phyloP scores from a whole-genome alignment of 2,113 vertebrate genomes.

The Notothenia coriiceps region DNA sequence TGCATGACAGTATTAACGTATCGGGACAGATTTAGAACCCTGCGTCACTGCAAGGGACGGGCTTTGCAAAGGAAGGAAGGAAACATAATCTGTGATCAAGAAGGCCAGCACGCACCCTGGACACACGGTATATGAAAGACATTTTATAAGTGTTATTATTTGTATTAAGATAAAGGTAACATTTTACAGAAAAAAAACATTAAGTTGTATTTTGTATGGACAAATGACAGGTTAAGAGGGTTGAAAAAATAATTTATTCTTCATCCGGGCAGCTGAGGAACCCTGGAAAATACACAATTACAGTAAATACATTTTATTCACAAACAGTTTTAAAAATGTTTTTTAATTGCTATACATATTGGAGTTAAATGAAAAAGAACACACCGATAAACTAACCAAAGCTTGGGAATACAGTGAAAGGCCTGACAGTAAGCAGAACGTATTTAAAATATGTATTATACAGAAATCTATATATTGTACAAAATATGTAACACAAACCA shows the following conservation, averaged over 20 bases:
- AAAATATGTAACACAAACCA: no score
- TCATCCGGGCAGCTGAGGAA: not conserved
- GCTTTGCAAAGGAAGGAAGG: constrained; percentile 67
- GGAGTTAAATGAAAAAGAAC: no score
- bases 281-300: not conserved
- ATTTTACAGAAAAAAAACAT: not conserved
- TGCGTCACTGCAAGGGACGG: constrained; percentile 73
- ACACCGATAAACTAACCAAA: no score
- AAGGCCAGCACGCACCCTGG: constrained; percentile 39
- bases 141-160: no score
- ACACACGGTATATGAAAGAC: not conserved
- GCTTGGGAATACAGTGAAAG: no score
- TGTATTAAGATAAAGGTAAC: not conserved
- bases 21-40: constrained; percentile 80
- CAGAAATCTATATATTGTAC: no score
- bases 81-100: constrained; percentile 77
- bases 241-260: not conserved
- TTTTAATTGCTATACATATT: no score
- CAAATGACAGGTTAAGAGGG: not conserved
- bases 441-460: no score
- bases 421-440: no score
- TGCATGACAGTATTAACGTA: constrained; percentile 85
- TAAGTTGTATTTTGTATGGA: not conserved
- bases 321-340: no score
- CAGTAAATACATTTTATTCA: no score